A percentile compares a stretch with the other conserved stretches of the same genome.
These are phyloP conservation scores for Mustelus asterias DNA, from an alignment of 2,113 vertebrate genomes.

Conservation along the genomic window DNA sequence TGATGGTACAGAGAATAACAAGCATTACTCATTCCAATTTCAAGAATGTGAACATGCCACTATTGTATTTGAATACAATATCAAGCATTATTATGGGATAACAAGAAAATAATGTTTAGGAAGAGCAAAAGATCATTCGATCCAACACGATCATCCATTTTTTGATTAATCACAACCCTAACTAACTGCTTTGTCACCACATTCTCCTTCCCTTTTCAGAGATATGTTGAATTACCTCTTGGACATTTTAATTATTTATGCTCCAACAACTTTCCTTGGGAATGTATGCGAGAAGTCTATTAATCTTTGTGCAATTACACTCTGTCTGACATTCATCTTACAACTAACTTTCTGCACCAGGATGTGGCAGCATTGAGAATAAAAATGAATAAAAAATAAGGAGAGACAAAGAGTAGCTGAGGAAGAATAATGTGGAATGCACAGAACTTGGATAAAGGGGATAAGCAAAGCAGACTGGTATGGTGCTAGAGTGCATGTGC, in stretches of 20 bases:
- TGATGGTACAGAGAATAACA: not conserved
- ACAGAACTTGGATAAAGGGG: too few relatives aligned
- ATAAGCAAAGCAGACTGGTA: too few relatives aligned
- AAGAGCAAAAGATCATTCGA: not conserved
- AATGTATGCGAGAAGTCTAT: not conserved
- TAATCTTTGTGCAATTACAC: not conserved
- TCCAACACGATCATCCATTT: not conserved
- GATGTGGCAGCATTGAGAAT: not conserved
- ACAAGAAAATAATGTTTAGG: not conserved
- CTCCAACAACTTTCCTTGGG: not conserved
- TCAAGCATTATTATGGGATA: not conserved
- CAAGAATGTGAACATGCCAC: not conserved
- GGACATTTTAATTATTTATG: not conserved
- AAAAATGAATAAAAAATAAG: not conserved
- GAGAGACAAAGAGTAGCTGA: too few relatives aligned
- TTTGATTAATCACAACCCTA: not conserved
- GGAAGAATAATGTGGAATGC: too few relatives aligned
- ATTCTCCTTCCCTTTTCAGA: not conserved
- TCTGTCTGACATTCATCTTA: not conserved
- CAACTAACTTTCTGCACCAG: not conserved
- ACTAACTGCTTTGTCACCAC: not conserved
- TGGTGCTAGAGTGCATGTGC: too few relatives aligned
- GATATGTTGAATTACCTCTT: not conserved
- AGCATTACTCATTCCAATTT: not conserved
- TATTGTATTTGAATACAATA: not conserved